Evolutionary conservation across 2,797 vertebrate species (phyloP).

Genomic region (Lindbergichthys nudifrons): DNA sequence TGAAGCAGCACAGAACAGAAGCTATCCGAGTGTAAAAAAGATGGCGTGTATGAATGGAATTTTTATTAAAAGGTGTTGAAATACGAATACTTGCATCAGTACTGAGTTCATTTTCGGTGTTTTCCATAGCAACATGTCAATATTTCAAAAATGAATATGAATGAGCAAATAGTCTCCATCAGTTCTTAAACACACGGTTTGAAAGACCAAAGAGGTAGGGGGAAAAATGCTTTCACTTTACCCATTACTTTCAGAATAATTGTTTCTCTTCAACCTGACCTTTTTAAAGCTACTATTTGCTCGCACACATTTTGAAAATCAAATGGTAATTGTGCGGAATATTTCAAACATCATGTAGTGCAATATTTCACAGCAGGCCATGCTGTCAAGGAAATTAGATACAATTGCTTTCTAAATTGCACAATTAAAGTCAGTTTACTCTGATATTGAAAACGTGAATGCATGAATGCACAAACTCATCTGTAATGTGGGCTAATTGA

Average conservation of each 20-base stretch:
- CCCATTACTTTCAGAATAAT: neutral
- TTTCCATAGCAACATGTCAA: constrained; percentile 11
- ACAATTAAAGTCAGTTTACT: neutral
- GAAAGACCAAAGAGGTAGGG: neutral
- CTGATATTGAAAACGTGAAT: constrained; percentile 13
- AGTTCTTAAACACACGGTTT: neutral
- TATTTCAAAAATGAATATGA: constrained; percentile 14
- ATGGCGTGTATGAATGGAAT: constrained; percentile 1
- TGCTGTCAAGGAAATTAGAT: neutral
- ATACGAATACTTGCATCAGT: neutral
- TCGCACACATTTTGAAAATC: neutral
- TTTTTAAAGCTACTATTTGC: neutral
- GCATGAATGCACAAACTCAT: neutral
- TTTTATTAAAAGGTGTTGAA: no score
- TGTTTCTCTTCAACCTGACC: no score
- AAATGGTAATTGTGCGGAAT: neutral
- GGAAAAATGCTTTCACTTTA: neutral
- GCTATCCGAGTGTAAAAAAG: constrained; percentile 3
- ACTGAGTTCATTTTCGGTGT: neutral
- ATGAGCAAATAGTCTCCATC: neutral
- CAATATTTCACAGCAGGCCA: constrained; percentile 1
- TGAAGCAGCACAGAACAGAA: constrained; percentile 14
- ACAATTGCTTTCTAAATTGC: constrained; percentile 2
- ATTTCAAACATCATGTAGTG: constrained; percentile 8
- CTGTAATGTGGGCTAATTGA: neutral